These are phyloP conservation scores for Hirtodrosophila alboralis DNA, from an alignment of 2,888 invertebrate species.

Conservation along the genomic window DNA sequence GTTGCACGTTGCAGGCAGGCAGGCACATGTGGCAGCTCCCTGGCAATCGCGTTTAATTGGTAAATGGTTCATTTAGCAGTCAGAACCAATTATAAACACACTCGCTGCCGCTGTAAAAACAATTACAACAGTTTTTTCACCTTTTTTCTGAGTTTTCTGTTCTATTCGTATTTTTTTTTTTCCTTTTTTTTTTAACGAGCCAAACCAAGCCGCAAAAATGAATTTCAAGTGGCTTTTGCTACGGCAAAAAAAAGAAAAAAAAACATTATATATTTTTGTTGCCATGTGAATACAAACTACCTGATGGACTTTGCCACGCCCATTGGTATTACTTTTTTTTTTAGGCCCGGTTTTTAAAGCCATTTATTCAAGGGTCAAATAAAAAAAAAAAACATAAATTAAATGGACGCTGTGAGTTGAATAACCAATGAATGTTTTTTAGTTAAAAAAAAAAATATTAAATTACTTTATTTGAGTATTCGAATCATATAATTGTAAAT, in stretches of 20 bases:
- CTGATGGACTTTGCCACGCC: constrained; percentile 34
- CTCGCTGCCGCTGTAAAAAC: constrained; percentile 58
- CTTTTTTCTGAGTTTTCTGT: constrained; percentile 3
- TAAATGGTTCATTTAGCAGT: constrained; percentile 82
- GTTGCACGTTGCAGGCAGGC: constrained; percentile 34
- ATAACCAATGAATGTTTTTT: background rate
- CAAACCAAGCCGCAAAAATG: constrained; percentile 52
- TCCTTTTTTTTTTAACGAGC: constrained; percentile 20
- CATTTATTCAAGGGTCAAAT: background rate
- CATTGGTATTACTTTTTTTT: background rate
- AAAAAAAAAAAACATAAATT: no score
- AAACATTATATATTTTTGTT: no score
- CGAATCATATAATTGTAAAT: no score
- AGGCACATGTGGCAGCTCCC: constrained; percentile 39
- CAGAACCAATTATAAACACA: constrained; percentile 71
- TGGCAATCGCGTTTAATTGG: constrained; percentile 81
- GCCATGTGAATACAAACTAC: constrained; percentile 31
- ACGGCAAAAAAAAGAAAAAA: constrained; percentile 13
- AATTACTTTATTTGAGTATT: no score
- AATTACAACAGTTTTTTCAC: constrained; percentile 70
- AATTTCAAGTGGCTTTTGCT: constrained; percentile 31
- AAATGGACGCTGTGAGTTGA: constrained; percentile 20
- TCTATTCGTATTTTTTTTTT: constrained; percentile 6
- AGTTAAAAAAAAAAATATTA: background rate
- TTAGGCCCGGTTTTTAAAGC: background rate